Evolutionary conservation across 2,797 vertebrate species (phyloP), one percentile per base, ranked within the genome.

Genomic region (Circus cinereus): DNA sequence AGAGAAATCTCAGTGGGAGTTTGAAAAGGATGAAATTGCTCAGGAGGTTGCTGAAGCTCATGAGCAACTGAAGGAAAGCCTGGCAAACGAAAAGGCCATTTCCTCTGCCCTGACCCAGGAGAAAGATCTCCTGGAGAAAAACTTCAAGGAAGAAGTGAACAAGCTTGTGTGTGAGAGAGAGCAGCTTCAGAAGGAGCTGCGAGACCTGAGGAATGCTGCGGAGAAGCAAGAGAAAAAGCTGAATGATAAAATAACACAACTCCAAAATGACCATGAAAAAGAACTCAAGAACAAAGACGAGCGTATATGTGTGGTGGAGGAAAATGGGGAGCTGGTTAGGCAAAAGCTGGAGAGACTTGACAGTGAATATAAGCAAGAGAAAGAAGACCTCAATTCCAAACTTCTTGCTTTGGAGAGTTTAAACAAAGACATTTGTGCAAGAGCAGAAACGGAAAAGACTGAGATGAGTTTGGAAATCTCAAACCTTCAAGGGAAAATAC

Each of bases 1-100:
- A 86, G 98, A 99, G 95, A 98, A 97, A 73, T 97, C 97, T 43
- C 96, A 93, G 85, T 99, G 98, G 99, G 98, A 98, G 40, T 98
- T 97, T 59, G 98, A 98, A 80, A 97, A 98, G 78, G 98, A 98
- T 13, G 97, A 97, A 63, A 97, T 98, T 19, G 78, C 97, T 8
- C 97, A 98, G 88, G 98, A 98, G n/a, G 92, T 77, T 0, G 95
- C 98, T 5, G 98, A 98, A 45, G 97, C 97, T 65, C 96, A 95
- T 0, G 96, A 97, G 78, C 70, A 48, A 26, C 96, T 98, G 64
- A 97, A 97, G 95, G 97, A 98, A 72, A 94, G 76, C 2, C 59
- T 98, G 43, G 97, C 97, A 32, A 96, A 89, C 8, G 98, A 99
- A 81, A 97, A 92, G 22, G 96, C 97, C 2, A 12, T 92, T 26